phyloP scores from a whole-genome alignment of 2,113 vertebrate genomes.

The Callithrix jacchus region DNA sequence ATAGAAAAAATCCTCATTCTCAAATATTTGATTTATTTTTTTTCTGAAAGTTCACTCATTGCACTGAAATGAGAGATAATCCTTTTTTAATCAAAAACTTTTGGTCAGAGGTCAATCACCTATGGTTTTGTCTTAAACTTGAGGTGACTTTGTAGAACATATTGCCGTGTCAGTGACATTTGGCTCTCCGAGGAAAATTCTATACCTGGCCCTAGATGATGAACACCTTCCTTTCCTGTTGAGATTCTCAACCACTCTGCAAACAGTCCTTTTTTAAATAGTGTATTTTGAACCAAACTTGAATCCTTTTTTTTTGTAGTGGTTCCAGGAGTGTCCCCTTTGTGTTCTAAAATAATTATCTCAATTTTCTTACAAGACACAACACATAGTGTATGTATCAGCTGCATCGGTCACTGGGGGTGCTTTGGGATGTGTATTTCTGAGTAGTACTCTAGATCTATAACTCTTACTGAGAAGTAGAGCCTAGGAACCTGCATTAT shows the following conservation, averaged over 20 bases:
- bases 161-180: background rate
- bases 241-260: background rate
- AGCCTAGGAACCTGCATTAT: background rate
- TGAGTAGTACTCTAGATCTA: background rate
- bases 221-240: background rate
- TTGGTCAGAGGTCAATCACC: background rate
- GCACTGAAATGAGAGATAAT: background rate
- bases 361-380: background rate
- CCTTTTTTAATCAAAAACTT: background rate
- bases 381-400: accelerated
- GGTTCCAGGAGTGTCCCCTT: background rate
- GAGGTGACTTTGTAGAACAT: background rate
- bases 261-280: background rate
- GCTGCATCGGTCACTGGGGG: accelerated
- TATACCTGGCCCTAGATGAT: background rate
- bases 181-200: background rate
- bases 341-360: background rate
- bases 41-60: background rate
- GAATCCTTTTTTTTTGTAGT: background rate
- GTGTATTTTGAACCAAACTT: background rate
- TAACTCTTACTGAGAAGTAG: background rate
- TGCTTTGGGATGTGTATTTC: background rate
- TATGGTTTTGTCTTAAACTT: background rate
- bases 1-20: background rate
- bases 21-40: background rate